Conservation (phyloP, 1,140 invertebrate species). For the Neodiprion virginianus region DNA sequence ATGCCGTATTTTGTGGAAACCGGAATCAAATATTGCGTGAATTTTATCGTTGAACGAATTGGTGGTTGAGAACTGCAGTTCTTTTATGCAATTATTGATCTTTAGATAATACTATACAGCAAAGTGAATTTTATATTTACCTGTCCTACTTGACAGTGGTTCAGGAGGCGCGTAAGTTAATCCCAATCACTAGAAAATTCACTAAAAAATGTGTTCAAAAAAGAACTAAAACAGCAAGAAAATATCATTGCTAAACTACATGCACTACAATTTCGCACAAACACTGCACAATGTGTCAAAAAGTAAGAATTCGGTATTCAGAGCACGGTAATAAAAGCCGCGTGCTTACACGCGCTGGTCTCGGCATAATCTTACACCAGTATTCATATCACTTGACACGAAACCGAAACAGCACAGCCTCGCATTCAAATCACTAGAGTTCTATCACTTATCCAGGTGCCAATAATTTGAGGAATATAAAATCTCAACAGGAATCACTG, state of each 20-base stretch:
- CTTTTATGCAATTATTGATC: too few relatives aligned
- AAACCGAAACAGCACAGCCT: not conserved
- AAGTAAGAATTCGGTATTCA: not conserved
- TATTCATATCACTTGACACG: not conserved
- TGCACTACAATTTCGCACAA: not conserved
- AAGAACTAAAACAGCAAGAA: not conserved
- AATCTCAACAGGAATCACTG: too few relatives aligned
- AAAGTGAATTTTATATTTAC: not conserved
- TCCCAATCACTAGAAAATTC: not conserved
- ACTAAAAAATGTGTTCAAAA: not conserved
- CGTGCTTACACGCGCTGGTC: not conserved
- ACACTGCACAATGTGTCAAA: not conserved
- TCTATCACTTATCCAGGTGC: not conserved
- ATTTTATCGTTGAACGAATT: too few relatives aligned
- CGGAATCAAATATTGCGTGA: too few relatives aligned
- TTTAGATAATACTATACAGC: too few relatives aligned
- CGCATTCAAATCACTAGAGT: not conserved
- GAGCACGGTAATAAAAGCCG: not conserved
- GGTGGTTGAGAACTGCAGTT: too few relatives aligned
- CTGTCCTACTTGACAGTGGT: not conserved
- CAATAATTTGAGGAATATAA: too few relatives aligned
- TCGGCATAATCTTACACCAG: not conserved
- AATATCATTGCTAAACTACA: not conserved
- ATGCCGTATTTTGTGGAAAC: too few relatives aligned
- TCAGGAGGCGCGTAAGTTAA: not conserved